Base-by-base conservation (phyloP, 64 coral and sea anemone genomes). In the Montipora sp. region DNA sequence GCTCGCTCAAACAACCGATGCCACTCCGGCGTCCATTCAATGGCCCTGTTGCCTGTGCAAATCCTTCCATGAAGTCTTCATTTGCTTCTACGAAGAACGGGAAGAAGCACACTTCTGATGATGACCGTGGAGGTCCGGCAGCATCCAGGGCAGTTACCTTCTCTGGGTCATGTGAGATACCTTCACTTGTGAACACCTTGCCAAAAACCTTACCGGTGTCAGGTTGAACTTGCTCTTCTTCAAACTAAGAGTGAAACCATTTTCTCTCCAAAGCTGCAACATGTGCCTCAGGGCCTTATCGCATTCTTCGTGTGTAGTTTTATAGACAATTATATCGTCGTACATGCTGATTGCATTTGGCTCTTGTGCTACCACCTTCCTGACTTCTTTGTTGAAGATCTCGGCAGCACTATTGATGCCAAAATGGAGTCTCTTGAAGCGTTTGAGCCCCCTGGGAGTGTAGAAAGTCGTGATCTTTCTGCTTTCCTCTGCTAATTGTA, bases 221-320 rank as follows among this genome's bases (percentile, higher is more conserved):
- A 93, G 60, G 21, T 93, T 80, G 68, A 89, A 78, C 57, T 48
- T 22, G 68, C 84, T 89, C 65, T 82, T 93, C 76, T 66, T 92
- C 7, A 86, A 5, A 51, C 90, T 92, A 22, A 77, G 81, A 22
- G 63, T 92, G 47, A 91, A 68, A 2, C 69, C 24, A 15, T 92
- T 24, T 8, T 92, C 47, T 8, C 48, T 63, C 90, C 90, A 92
- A 2, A 92, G 77, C 65, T 92, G 18, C 7, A 92, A 24, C n/a
- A 92, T 19, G 36, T 92, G 75, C 14, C 15, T 71, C 18, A 89
- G 65, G 47, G 72, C 51, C 79, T 78, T 75, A 50, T 78, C 77
- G 36, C 67, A 68, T 55, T 89, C 73, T 12, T 73, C 51, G 15
- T 78, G 71, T 4, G 46, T 87, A 13, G 22, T 9, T 20, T 55